Evolutionary conservation across 2,797 vertebrate species (phyloP), one percentile per base, ranked within the genome.

Genomic region (Vespertilio murinus): DNA sequence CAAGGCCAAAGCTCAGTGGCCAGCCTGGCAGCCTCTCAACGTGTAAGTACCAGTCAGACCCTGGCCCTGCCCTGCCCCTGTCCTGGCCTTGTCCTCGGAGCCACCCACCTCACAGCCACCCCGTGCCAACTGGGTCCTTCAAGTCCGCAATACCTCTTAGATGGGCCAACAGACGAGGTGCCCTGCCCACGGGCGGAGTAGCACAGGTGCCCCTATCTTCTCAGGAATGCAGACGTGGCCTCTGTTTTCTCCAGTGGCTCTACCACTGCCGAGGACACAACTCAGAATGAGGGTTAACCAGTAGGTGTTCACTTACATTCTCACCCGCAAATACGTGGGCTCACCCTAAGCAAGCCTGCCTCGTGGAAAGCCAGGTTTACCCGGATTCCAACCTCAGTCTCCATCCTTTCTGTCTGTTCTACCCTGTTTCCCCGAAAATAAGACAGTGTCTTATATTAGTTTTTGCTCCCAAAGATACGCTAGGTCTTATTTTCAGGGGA

Each of bases 1-100:
- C 98, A 99, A 99, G 98, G 99, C 99, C 98, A 99, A 99, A 98
- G 99, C 99, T 1, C 99, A 99, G 97, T 99, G 99, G 99, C 99
- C 99, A 0, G 99, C 99, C 95, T 99, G 99, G 99, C 99, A 99
- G 96, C 99, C 99, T 9, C 97, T 99, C 59, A 99, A 99, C 59
- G 98, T 99, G 99, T 99, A 99, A 99, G 99, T 99, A 97, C 95
- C 94, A 94, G 88, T 96, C 86, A 94, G 96, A 82, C 47, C 69
- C n/a, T 70, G 25, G 11, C 33, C 65, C 64, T n/a, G 13, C 25
- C 47, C 59, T 20, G 8, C 6, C 40, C 74, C 3, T 3, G 0
- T 28, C 59, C 74, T 42, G n/a, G 14, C 70, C 74, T 79, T 54
- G 4, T 0, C 16, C 42, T 47, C 5, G 20, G 38, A 78, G 69